Evolutionary conservation across 1,140 invertebrate species (phyloP).

Genomic region (Coenobita brevimanus): DNA sequence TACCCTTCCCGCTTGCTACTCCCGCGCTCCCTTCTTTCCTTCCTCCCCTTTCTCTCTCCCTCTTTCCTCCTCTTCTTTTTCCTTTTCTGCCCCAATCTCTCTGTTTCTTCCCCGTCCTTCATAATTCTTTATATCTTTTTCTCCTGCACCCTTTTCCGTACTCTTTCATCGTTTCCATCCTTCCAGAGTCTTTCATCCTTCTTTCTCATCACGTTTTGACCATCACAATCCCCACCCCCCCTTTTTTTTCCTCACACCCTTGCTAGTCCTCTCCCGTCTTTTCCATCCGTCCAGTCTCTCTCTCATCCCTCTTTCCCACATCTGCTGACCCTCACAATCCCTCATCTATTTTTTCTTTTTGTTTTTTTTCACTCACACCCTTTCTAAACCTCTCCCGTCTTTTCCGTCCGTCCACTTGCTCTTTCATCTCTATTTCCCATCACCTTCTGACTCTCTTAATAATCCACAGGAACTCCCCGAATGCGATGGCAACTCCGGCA

Average conservation of each 20-base stretch:
- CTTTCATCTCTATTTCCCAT: not conserved
- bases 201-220: not conserved
- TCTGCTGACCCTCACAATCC: too few relatives aligned
- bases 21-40: not conserved
- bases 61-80: too few relatives aligned
- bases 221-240: not conserved
- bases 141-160: not conserved
- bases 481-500: slow-evolving; percentile 57
- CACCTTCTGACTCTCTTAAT: not conserved
- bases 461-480: slow-evolving; percentile 54
- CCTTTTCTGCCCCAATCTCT: not conserved
- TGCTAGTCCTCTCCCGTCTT: not conserved
- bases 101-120: not conserved
- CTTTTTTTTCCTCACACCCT: not conserved
- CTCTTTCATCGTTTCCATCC: not conserved
- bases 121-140: not conserved
- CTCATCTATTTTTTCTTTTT: not conserved
- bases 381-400: not conserved
- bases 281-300: too few relatives aligned
- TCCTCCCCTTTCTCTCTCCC: too few relatives aligned
- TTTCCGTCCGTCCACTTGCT: not conserved
- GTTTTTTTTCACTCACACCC: too few relatives aligned
- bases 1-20: too few relatives aligned
- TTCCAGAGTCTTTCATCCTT: not conserved
- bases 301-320: too few relatives aligned